Conservation (phyloP, 2,797 vertebrate species). For the Acanthornis magna region DNA sequence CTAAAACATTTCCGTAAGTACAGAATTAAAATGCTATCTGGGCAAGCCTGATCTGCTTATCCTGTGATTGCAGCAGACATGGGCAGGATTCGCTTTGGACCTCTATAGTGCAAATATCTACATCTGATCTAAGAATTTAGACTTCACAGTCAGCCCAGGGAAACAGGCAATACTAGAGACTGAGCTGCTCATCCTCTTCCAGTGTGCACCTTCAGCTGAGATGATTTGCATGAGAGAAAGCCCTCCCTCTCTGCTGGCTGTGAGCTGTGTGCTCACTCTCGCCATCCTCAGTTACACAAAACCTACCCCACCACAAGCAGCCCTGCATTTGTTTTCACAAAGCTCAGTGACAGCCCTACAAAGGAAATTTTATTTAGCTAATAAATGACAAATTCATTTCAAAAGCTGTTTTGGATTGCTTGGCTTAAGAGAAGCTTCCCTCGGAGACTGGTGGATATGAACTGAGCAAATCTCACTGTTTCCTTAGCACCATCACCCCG, state of each 20-base stretch:
- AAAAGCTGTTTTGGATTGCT: not conserved
- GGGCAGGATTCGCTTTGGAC: not conserved
- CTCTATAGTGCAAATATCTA: not conserved
- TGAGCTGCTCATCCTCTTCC: accelerated
- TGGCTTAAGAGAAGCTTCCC: not conserved
- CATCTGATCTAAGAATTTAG: not conserved
- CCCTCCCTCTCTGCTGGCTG: accelerated
- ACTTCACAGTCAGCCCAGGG: not conserved
- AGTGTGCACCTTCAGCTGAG: not conserved
- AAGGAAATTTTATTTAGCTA: not conserved
- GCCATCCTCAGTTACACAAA: not conserved
- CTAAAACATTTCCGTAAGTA: not conserved
- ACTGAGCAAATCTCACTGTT: not conserved
- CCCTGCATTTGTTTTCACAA: not conserved
- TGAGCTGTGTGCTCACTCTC: accelerated
- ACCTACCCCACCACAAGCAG: not conserved
- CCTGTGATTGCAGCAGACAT: not conserved
- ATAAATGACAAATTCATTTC: not conserved
- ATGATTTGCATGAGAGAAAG: not conserved
- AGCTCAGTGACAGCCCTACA: not conserved
- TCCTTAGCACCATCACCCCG: accelerated
- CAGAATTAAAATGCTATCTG: not conserved
- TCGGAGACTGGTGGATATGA: not conserved
- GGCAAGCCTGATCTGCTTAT: not conserved
- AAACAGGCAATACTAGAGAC: not conserved